phyloP scores from a whole-genome alignment of 2,797 vertebrate species.

The Ambastaia sidthimunki region DNA sequence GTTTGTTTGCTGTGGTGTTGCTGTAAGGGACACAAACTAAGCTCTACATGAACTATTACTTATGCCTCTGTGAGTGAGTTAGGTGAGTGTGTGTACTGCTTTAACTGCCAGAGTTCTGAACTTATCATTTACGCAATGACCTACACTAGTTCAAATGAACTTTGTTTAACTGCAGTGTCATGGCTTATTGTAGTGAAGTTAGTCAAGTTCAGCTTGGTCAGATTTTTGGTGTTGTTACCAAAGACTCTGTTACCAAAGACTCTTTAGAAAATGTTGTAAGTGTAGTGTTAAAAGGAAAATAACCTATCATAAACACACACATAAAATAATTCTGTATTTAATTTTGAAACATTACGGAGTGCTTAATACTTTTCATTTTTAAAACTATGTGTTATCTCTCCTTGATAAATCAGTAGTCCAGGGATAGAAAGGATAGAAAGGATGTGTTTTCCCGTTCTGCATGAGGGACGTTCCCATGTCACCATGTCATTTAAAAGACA shows the following conservation, averaged over 20 bases:
- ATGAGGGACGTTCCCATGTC: neutral
- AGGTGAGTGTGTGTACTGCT: constrained; percentile 38
- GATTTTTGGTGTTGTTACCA: neutral
- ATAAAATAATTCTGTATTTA: neutral
- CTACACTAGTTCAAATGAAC: neutral
- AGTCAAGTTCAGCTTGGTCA: neutral
- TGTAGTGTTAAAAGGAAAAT: neutral
- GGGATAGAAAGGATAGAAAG: neutral
- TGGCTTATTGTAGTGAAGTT: neutral
- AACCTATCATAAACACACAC: neutral
- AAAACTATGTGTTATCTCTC: neutral
- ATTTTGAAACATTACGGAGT: neutral
- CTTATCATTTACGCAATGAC: neutral
- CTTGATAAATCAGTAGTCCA: neutral
- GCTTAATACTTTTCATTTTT: neutral
- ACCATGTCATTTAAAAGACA: neutral
- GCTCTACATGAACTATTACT: constrained; percentile 11
- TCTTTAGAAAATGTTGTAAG: neutral
- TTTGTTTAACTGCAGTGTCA: neutral
- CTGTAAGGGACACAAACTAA: constrained; percentile 8
- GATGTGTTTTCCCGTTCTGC: neutral
- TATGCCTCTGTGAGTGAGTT: constrained; percentile 38
- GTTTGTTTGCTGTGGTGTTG: constrained; percentile 11
- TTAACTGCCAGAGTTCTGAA: neutral
- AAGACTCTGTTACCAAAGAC: neutral